Base-by-base conservation (phyloP, 2,888 invertebrate species). In the Rhingia rostrata region DNA sequence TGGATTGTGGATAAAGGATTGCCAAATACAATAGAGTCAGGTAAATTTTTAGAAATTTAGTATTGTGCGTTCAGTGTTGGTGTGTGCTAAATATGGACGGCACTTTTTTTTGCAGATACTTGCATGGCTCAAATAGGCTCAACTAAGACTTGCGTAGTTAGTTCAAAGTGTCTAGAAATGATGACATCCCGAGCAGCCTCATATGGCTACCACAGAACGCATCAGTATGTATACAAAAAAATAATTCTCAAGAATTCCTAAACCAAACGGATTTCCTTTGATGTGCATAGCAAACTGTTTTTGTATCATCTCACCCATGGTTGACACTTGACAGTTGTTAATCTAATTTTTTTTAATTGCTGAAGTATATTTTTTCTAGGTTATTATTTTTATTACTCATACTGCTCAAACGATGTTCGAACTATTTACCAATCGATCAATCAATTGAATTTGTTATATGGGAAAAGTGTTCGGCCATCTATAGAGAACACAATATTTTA, bases 201-300 rank as follows among this genome's bases (percentile, higher is more conserved):
- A 5, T 90, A 88, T 69, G 90, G 90, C 9, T 90, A 90, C 81
- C 89, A 89, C 41, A 88, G 90, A 3, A 90, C 89, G 33, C 90
- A 90, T 87, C 90, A 91, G 90, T 91, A 87, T 86, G 89, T 88
- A 54, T 12, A 43, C 9, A 0, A 4, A 1, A 22, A n/a, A 6
- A 47, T 43, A 45, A 9, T 32, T 33, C 33, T 32, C 10, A 6
- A 39, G 30, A 9, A 4, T 3, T 4, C 4, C 30, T 12, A 22
- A 4, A 12, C 10, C 14, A 47, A 10, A 7, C n/a, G n/a, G 41
- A 1, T 3, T 22, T 22, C 22, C 22, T 22, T 22, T 22, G 2
- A 2, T 22, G 22, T 22, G 22, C 22, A 22, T 22, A 22, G 1
- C 22, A 1, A n/a, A n/a, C 22, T 22, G 22, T 22, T 22, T 1